Evolutionary conservation across 2,797 vertebrate species (phyloP).

Genomic region (Numenius phaeopus): DNA sequence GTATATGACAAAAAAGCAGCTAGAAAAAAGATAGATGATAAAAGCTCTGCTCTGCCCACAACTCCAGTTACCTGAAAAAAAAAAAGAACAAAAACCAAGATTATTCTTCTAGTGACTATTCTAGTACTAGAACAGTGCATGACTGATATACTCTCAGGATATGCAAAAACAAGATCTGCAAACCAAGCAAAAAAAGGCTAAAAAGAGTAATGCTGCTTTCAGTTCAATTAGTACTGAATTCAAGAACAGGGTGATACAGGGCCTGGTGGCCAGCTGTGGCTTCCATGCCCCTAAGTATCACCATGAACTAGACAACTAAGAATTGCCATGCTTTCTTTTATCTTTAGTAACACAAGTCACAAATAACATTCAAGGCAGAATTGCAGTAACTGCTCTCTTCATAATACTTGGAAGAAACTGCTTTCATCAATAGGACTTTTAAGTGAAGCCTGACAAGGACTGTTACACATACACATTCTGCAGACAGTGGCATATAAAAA

Average conservation of each 20-base stretch:
- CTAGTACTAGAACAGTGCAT: background rate
- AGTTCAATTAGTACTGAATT: background rate
- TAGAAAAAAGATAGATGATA: constrained; percentile 97
- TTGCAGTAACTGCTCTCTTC: background rate
- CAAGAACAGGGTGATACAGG: background rate
- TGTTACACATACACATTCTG: background rate
- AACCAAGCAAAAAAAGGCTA: background rate
- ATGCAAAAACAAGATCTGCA: background rate
- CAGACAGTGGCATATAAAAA: background rate
- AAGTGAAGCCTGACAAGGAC: background rate
- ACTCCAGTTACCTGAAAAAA: constrained; percentile 92
- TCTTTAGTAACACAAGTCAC: background rate
- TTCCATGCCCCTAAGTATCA: background rate
- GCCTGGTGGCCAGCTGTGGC: background rate
- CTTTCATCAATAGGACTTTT: background rate
- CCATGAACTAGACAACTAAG: background rate
- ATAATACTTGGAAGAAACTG: background rate
- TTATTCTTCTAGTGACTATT: background rate
- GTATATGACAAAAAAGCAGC: constrained; percentile 96
- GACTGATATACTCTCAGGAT: background rate
- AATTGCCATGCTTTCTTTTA: background rate
- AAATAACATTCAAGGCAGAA: background rate
- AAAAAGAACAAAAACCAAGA: background rate
- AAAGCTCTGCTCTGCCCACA: constrained; percentile 96
- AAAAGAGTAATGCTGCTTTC: background rate